Evolutionary conservation across 2,888 invertebrate species (phyloP).

Genomic region (Melieria omissa): DNA sequence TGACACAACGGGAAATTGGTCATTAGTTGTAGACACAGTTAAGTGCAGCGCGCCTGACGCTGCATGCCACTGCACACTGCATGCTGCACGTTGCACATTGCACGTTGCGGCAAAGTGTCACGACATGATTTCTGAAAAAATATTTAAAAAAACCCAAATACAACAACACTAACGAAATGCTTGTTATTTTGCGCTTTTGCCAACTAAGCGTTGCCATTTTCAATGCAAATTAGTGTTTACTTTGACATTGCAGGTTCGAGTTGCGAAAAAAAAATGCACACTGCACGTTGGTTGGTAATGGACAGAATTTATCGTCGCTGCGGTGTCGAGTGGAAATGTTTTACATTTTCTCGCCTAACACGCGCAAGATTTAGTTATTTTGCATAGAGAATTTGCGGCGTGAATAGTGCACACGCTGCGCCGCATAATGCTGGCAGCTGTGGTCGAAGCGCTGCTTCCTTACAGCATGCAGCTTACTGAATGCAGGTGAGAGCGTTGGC

Average conservation of each 20-base stretch:
- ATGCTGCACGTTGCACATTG: neutral
- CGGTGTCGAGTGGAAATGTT: slow-evolving; percentile 23
- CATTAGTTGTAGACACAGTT: slow-evolving; percentile 36
- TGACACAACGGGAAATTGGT: slow-evolving; percentile 41
- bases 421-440: slow-evolving; percentile 1
- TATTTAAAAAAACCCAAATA: neutral
- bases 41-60: slow-evolving; percentile 7
- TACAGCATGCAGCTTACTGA: too few relatives aligned
- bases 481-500: too few relatives aligned
- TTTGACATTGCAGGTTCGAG: slow-evolving; percentile 17
- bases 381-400: neutral
- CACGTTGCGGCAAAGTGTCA: slow-evolving; percentile 12
- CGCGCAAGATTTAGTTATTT: slow-evolving; percentile 3
- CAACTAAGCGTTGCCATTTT: slow-evolving; percentile 12
- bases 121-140: slow-evolving; percentile 5
- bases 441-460: neutral
- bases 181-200: neutral
- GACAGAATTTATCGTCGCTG: slow-evolving; percentile 2
- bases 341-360: slow-evolving; percentile 15
- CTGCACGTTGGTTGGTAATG: slow-evolving; percentile 13
- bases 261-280: slow-evolving; percentile 12
- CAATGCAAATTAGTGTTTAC: slow-evolving; percentile 35
- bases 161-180: neutral
- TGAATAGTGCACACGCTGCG: slow-evolving; percentile 12
- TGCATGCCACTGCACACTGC: neutral